Base-by-base conservation (phyloP, 1,140 invertebrate genomes). In the Drosophila parabipectinata region DNA sequence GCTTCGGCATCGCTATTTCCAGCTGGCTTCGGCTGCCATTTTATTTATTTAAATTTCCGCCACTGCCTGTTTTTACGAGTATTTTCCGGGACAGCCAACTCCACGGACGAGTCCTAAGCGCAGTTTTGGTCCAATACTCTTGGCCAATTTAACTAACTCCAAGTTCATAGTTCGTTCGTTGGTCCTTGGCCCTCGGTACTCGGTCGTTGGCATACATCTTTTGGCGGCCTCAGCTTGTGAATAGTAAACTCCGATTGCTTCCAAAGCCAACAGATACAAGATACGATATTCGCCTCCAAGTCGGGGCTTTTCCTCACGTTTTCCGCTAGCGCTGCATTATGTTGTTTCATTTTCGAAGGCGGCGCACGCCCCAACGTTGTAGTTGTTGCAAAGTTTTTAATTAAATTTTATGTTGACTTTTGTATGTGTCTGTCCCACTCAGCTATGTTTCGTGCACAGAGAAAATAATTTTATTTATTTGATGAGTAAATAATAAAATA, bases 371-470 rank as follows among this genome's bases (percentile, higher is more conserved):
- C 55, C 39, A 32, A 52, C 51, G 53, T 58, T 77, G 66, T 87
- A 88, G 82, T 88, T 87, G 83, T 79, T 69, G 72, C 76, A 72
- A 83, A 79, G 77, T 88, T 88, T 88, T 88, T 88, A 88, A 88
- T 88, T 88, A 88, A 88, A 88, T 88, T 87, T 88, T 59, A 79
- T 88, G 76, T 79, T 79, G 79, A 88, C 76, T 88, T 78, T 77
- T 77, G 63, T 73, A 54, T 68, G 52, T 72, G 52, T 72, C 54
- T 73, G 77, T 73, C 58, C 68, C 74, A 37, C 53, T 32, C 48
- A 10, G 44, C 7, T 24, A 21, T 8, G 3, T 21, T 47, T 47
- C 18, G 3, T 9, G 3, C 44, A 47, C 44, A 10, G 44, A 10
- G 18, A 21, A 47, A 47, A 37, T 32, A 32, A 10, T 9, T 32